A percentile compares a stretch with the other conserved stretches of the same genome.
phyloP scores from a whole-genome alignment of 2,113 vertebrate genomes.

The Plectropomus leopardus region DNA sequence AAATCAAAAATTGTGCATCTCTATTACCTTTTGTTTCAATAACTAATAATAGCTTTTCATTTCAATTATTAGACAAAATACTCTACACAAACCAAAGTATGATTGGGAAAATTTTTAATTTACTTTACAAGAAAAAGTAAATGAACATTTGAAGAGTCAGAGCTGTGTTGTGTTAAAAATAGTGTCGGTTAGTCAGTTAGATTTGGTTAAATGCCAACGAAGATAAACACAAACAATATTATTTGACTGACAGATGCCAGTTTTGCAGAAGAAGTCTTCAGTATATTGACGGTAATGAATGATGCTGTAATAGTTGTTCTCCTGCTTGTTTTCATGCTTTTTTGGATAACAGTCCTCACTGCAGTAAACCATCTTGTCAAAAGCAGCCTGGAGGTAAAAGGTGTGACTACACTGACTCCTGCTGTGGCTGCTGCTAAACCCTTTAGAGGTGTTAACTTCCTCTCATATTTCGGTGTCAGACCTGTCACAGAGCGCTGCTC shows the following conservation, averaged over 20 bases:
- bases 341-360: not conserved
- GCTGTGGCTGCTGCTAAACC: conserved; percentile 24
- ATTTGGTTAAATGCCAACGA: too few species aligned
- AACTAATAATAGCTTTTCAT: too few species aligned
- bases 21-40: too few species aligned
- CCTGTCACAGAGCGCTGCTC: conserved; percentile 32
- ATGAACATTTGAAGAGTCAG: too few species aligned
- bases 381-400: conserved; percentile 37
- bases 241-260: not conserved
- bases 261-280: not conserved
- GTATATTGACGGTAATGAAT: not conserved
- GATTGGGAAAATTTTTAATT: too few species aligned
- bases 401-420: conserved; percentile 13
- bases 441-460: conserved; percentile 39
- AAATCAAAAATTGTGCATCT: too few species aligned
- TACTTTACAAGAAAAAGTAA: too few species aligned
- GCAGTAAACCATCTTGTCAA: conserved; percentile 11
- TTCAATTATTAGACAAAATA: too few species aligned
- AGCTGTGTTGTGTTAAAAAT: too few species aligned
- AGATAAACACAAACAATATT: too few species aligned
- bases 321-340: not conserved
- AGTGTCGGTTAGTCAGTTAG: too few species aligned
- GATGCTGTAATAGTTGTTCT: not conserved
- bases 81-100: too few species aligned
- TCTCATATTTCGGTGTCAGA: conserved; percentile 44